Conservation (phyloP, 2,797 vertebrate genomes). For the Manis javanica region DNA sequence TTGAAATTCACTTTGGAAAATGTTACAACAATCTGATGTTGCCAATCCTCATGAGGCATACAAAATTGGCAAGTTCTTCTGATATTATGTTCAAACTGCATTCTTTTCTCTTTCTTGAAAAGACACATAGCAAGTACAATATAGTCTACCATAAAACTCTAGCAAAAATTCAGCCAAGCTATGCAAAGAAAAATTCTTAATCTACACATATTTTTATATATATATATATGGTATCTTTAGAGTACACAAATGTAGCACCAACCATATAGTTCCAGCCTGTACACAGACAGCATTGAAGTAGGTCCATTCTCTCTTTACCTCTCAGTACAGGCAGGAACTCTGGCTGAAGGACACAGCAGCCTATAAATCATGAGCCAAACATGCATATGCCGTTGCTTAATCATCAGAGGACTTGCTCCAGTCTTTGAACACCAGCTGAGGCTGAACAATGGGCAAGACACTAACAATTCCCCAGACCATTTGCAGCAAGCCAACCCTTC, state of each 20-base stretch:
- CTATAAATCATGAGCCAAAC: neutral
- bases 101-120: slow-evolving; percentile 75
- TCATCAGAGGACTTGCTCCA: neutral
- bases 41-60: slow-evolving; percentile 5
- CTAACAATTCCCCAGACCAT: neutral
- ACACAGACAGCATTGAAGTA: neutral
- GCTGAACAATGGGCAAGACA: neutral
- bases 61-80: slow-evolving; percentile 44
- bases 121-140: slow-evolving; percentile 65
- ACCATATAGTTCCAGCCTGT: neutral
- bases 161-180: slow-evolving; percentile 34
- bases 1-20: slow-evolving; percentile 66
- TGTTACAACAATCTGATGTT: neutral
- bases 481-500: neutral
- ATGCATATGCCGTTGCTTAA: neutral
- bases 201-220: slow-evolving; percentile 8
- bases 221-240: slow-evolving; percentile 38
- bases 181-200: slow-evolving; percentile 52
- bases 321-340: neutral
- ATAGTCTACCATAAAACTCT: slow-evolving; percentile 35
- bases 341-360: neutral
- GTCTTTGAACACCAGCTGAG: neutral
- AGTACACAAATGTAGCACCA: neutral
- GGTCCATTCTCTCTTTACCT: neutral
- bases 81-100: slow-evolving; percentile 56